A percentile compares a stretch with the other conserved stretches of the same genome.
These are phyloP conservation scores for Antechinus flavipes DNA, from an alignment of 2,113 vertebrate species.

Conservation along the genomic window DNA sequence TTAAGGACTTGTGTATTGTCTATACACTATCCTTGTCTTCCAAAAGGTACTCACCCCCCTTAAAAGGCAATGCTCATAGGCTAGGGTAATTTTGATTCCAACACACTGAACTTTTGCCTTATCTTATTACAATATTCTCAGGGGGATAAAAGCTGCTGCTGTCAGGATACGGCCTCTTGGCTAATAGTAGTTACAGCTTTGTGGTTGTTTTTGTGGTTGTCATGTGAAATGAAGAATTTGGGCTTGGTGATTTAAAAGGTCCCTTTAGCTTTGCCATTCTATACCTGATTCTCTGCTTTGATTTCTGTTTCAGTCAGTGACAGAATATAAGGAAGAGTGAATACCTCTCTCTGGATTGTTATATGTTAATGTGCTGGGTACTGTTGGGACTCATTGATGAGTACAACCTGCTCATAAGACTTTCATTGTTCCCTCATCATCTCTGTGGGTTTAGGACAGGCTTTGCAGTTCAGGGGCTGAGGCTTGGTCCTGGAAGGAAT, in stretches of 20 bases:
- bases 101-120: background rate
- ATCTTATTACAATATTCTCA: background rate
- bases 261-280: background rate
- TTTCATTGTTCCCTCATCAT: constrained; percentile 68
- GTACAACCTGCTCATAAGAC: constrained; percentile 52
- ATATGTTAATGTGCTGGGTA: background rate
- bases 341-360: too few relatives aligned
- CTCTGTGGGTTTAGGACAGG: background rate
- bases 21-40: background rate
- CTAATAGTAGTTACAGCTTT: background rate
- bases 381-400: background rate
- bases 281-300: background rate
- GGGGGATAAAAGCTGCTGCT: background rate
- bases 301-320: background rate
- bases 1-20: background rate
- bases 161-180: background rate
- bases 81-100: background rate
- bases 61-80: background rate
- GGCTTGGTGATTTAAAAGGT: background rate
- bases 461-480: background rate
- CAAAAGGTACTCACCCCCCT: background rate
- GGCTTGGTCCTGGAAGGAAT: background rate
- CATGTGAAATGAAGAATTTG: background rate
- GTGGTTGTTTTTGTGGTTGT: background rate
- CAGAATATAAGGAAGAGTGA: background rate